Evolutionary conservation across 30 jellyfish, hydroid and myxozoan species (phyloP).

Genomic region (Aurelia sp.): DNA sequence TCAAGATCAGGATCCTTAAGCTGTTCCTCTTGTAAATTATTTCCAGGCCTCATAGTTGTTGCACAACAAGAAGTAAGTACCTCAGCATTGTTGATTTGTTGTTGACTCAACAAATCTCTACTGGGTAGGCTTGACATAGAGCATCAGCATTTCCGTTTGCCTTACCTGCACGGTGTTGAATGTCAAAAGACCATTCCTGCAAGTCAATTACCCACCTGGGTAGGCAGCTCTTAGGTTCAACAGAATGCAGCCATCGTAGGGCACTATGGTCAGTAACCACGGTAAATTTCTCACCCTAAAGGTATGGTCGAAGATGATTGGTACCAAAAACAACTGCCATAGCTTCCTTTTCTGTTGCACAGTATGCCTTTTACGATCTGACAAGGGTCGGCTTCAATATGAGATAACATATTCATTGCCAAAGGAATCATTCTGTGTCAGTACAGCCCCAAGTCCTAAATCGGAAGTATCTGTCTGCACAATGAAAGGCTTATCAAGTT

Average conservation of each 20-base stretch:
- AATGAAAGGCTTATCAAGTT: constrained; percentile 33
- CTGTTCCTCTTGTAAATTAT: constrained; percentile 37
- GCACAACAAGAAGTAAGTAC: neutral
- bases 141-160: constrained; percentile 74
- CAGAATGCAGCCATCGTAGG: constrained; percentile 68
- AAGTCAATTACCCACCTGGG: constrained; percentile 80
- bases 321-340: constrained; percentile 58
- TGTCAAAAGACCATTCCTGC: constrained; percentile 40
- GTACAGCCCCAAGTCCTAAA: constrained; percentile 70
- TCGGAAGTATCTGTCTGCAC: constrained; percentile 63
- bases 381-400: constrained; percentile 54
- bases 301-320: constrained; percentile 32
- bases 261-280: constrained; percentile 67
- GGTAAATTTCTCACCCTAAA: constrained; percentile 52
- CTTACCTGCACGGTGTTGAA: constrained; percentile 50
- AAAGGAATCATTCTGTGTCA: constrained; percentile 21
- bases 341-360: constrained; percentile 68
- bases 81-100: neutral
- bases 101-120: neutral
- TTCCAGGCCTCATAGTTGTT: constrained; percentile 16
- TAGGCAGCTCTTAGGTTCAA: constrained; percentile 64
- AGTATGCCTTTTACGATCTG: constrained; percentile 22
- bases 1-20: constrained; percentile 43
- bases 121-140: constrained; percentile 59
- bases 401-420: constrained; percentile 48